phyloP scores from a whole-genome alignment of 2,888 invertebrate genomes.

The Callyntrura sp. region DNA sequence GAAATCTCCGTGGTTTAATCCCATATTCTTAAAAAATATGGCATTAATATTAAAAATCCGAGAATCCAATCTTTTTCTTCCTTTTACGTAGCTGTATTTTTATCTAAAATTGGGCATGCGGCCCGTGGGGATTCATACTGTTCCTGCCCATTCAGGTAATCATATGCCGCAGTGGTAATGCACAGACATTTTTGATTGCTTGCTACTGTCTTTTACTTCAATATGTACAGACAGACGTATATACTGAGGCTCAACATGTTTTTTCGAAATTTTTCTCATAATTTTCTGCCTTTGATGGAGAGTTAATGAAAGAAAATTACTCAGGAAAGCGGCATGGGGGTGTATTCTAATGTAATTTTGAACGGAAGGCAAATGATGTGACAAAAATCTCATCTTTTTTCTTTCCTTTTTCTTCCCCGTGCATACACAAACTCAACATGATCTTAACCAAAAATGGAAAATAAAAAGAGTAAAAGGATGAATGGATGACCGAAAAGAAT shows the following conservation, averaged over 20 bases:
- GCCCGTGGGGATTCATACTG: conserved; percentile 65
- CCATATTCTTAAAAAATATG: conserved; percentile 7
- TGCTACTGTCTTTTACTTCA: conserved; percentile 46
- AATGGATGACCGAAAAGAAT: conserved; percentile 66
- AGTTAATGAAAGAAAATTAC: conserved; percentile 76
- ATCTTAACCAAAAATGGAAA: conserved; percentile 73
- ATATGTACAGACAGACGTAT: not conserved
- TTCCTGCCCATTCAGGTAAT: conserved; percentile 40
- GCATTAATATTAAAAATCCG: conserved; percentile 49
- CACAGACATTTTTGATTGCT: not conserved
- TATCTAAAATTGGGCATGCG: conserved; percentile 71
- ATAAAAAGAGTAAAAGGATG: conserved; percentile 19
- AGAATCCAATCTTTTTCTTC: conserved; percentile 68
- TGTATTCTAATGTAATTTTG: conserved; percentile 60
- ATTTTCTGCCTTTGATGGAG: conserved; percentile 73
- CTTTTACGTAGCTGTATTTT: conserved; percentile 60
- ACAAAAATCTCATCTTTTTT: conserved; percentile 74
- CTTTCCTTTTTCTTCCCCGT: conserved; percentile 7
- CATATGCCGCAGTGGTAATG: not conserved
- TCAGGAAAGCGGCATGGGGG: conserved; percentile 66
- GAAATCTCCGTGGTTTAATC: conserved; percentile 20
- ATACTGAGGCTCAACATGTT: conserved; percentile 9
- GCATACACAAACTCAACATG: conserved; percentile 54
- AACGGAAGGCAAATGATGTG: conserved; percentile 76
- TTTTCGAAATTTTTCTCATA: conserved; percentile 71